Conservation (phyloP, 2,888 invertebrate genomes). For the Bimastos eiseni region DNA sequence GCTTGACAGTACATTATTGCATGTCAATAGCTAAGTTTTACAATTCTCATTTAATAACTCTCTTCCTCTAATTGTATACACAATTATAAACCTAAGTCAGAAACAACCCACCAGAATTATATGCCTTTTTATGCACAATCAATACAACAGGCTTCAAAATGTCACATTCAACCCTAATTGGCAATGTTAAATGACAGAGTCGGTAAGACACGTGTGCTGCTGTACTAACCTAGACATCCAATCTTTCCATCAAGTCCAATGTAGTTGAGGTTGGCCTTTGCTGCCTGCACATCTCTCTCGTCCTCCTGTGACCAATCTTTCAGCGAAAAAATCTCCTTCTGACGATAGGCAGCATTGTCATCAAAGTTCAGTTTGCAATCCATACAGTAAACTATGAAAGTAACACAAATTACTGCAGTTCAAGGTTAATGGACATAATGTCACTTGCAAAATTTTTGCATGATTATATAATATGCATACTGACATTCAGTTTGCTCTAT, state of each 20-base stretch:
- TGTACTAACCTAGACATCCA: slow-evolving; percentile 74
- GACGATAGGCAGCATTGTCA: slow-evolving; percentile 89
- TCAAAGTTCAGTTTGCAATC: slow-evolving; percentile 95
- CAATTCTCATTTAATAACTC: too few relatives aligned
- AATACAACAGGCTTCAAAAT: not conserved
- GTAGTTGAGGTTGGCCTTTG: slow-evolving; percentile 86
- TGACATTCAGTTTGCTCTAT: too few relatives aligned
- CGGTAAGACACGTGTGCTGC: not conserved
- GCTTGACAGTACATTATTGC: too few relatives aligned
- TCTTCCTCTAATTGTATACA: too few relatives aligned
- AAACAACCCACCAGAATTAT: not conserved
- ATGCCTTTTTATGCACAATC: too few relatives aligned
- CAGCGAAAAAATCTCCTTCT: slow-evolving; percentile 78
- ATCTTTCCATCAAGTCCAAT: slow-evolving; percentile 91
- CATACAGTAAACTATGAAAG: slow-evolving; percentile 79
- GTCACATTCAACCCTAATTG: too few relatives aligned
- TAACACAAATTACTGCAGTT: not conserved
- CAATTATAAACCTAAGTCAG: too few relatives aligned
- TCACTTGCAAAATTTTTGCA: too few relatives aligned
- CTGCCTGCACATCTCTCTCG: slow-evolving; percentile 85
- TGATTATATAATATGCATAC: too few relatives aligned
- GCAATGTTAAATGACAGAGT: too few relatives aligned
- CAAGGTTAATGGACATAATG: too few relatives aligned
- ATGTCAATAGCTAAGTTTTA: too few relatives aligned
- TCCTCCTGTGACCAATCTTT: slow-evolving; percentile 91